phyloP scores from a whole-genome alignment of 2,113 vertebrate genomes.

The Melozone crissalis region DNA sequence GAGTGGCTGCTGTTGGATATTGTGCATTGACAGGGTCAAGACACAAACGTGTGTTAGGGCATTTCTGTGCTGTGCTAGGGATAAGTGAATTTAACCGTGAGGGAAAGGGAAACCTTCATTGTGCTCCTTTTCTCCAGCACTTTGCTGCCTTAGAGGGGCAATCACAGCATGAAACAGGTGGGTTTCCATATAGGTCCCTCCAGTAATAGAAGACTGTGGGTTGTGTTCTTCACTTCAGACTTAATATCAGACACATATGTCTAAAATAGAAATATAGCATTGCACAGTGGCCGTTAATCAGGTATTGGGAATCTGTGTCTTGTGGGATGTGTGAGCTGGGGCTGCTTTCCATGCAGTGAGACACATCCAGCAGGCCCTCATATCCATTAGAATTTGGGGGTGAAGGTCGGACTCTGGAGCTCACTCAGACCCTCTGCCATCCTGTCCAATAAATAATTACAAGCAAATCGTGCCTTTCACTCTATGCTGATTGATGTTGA shows the following conservation, averaged over 20 bases:
- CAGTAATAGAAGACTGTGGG: background rate
- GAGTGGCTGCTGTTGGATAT: background rate
- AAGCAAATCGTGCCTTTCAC: constrained; percentile 81
- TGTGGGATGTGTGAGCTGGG: background rate
- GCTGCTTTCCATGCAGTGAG: background rate
- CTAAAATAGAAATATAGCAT: background rate
- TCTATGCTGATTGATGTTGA: constrained; percentile 88
- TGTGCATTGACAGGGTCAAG: background rate
- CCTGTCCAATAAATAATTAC: constrained; percentile 86
- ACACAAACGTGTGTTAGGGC: fast-evolving
- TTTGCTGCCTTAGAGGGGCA: background rate
- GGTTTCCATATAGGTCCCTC: background rate
- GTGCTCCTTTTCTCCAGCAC: background rate
- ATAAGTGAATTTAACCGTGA: background rate
- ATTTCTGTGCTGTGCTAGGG: background rate
- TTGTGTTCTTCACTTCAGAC: background rate
- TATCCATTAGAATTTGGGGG: constrained; percentile 58
- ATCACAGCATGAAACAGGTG: background rate
- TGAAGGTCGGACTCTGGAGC: constrained; percentile 67
- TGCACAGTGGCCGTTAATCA: background rate
- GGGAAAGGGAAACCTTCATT: background rate
- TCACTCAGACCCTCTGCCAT: constrained; percentile 69
- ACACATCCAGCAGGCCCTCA: background rate
- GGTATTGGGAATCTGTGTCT: background rate
- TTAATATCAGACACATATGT: background rate